phyloP scores from a whole-genome alignment of 2,888 invertebrate species.

The Hydrotaea diabolus region DNA sequence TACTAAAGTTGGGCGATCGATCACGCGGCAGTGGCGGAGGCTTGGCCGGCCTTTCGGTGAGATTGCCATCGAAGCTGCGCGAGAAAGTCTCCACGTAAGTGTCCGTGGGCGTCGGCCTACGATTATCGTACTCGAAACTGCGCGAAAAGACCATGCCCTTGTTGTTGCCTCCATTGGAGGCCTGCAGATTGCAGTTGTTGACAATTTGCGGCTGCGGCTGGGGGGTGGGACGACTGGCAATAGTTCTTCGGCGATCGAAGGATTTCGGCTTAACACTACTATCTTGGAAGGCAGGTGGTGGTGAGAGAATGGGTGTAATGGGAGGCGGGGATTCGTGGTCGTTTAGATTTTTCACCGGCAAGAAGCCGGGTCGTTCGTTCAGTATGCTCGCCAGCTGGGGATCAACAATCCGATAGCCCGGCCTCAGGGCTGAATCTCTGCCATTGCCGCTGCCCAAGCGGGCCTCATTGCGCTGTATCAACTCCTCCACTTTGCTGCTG shows the following conservation, averaged over 20 bases:
- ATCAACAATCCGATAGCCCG: conserved; percentile 79
- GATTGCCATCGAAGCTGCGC: conserved; percentile 80
- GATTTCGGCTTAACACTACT: conserved; percentile 76
- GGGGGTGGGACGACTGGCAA: conserved; percentile 67
- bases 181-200: conserved; percentile 66
- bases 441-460: conserved; percentile 69
- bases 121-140: conserved; percentile 80
- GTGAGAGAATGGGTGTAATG: conserved; percentile 86
- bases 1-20: conserved; percentile 79
- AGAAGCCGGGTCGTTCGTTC: conserved; percentile 80
- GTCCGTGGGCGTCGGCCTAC: conserved; percentile 76
- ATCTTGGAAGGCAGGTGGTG: conserved; percentile 87
- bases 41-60: conserved; percentile 73
- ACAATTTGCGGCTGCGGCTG: conserved; percentile 75
- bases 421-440: conserved; percentile 75
- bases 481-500: conserved; percentile 79
- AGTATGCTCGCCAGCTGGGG: conserved; percentile 79
- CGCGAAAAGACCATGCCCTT: conserved; percentile 81
- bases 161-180: conserved; percentile 63
- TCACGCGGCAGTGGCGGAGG: conserved; percentile 73
- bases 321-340: conserved; percentile 83
- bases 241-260: conserved; percentile 72
- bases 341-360: conserved; percentile 78
- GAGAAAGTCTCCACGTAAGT: conserved; percentile 80
- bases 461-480: conserved; percentile 80